A percentile compares a stretch with the other conserved stretches of the same genome.
phyloP scores from a whole-genome alignment of 1,140 invertebrate species.

The Parasteatoda tepidariorum region DNA sequence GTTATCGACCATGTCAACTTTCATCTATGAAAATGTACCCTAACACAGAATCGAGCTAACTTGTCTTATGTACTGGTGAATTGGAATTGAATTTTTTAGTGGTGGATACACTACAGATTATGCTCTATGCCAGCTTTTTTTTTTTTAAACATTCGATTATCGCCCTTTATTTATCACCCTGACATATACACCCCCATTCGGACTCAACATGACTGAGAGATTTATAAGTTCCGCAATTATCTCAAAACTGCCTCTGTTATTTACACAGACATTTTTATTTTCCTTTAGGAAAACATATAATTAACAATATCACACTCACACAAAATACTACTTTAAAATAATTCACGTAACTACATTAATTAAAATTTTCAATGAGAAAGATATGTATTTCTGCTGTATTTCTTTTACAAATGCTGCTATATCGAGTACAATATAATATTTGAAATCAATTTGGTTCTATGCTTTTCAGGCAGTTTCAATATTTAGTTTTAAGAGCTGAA shows the following conservation, averaged over 20 bases:
- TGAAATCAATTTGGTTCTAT: not conserved
- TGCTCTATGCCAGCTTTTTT: too few relatives aligned
- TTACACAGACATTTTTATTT: not conserved
- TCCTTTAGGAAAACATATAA: not conserved
- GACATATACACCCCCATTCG: too few relatives aligned
- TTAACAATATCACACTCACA: not conserved
- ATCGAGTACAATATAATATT: not conserved
- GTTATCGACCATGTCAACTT: too few relatives aligned
- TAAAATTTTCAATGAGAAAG: not conserved
- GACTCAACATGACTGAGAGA: too few relatives aligned
- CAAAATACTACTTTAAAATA: not conserved
- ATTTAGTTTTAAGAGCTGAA: not conserved
- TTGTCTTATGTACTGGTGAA: too few relatives aligned
- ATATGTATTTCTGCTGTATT: not conserved
- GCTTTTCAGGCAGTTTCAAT: not conserved
- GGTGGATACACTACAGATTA: too few relatives aligned
- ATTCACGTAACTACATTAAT: not conserved
- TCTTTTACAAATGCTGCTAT: not conserved
- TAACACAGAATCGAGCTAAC: too few relatives aligned
- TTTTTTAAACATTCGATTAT: too few relatives aligned
- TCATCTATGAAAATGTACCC: too few relatives aligned
- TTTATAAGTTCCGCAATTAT: too few relatives aligned
- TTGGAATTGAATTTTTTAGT: too few relatives aligned
- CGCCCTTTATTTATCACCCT: too few relatives aligned
- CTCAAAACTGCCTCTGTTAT: not conserved